Evolutionary conservation across 2,888 invertebrate species (phyloP).

Genomic region (Athalia rosae): DNA sequence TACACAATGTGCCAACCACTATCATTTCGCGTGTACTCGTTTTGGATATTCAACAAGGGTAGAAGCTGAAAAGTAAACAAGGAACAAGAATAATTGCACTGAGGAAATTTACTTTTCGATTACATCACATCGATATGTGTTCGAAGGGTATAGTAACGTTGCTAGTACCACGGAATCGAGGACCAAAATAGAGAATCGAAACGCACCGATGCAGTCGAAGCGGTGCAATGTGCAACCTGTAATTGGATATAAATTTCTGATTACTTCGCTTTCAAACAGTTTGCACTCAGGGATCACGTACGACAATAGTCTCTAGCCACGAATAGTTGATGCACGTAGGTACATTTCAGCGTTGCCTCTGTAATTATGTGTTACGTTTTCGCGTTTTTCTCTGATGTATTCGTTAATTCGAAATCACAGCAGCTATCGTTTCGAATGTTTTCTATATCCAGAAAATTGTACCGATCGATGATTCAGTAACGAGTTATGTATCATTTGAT

Average conservation of each 20-base stretch:
- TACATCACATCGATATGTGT: background rate
- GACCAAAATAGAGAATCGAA: constrained; percentile 19
- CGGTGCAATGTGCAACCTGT: background rate
- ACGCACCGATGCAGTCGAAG: background rate
- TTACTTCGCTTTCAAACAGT: background rate
- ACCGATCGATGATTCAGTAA: too few relatives aligned
- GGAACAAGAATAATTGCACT: too few relatives aligned
- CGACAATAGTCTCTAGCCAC: background rate
- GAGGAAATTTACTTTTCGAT: constrained; percentile 1
- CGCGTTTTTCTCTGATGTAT: too few relatives aligned
- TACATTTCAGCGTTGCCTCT: background rate
- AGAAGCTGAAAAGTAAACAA: too few relatives aligned
- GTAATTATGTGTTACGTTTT: too few relatives aligned
- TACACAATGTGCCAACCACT: too few relatives aligned
- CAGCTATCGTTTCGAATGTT: too few relatives aligned
- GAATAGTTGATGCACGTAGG: background rate
- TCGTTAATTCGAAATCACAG: too few relatives aligned
- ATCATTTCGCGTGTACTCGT: too few relatives aligned
- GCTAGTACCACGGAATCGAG: background rate
- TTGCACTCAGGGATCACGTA: background rate
- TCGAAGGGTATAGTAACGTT: background rate
- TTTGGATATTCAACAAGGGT: too few relatives aligned
- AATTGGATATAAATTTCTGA: constrained; percentile 14
- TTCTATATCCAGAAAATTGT: too few relatives aligned
- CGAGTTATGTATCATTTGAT: too few relatives aligned